Conservation (phyloP, 2,888 invertebrate genomes). For the Noctua pronuba region DNA sequence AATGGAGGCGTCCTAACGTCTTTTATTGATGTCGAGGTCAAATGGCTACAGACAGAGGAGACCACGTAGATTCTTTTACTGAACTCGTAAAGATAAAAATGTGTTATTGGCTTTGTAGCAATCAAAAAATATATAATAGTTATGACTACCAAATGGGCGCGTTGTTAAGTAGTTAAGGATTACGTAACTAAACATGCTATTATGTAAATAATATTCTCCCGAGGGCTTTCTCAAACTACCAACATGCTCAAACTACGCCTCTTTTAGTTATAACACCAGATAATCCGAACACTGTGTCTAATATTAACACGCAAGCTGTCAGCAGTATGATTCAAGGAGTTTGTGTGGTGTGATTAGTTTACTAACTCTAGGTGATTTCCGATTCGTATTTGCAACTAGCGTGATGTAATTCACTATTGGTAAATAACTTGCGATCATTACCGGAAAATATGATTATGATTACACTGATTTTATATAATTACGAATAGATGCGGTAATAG, state of each 20-base stretch:
- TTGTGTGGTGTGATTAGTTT: not conserved
- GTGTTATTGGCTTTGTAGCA: not conserved
- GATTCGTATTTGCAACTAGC: too few relatives aligned
- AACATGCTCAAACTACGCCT: not conserved
- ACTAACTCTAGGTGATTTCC: too few relatives aligned
- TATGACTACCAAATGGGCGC: not conserved
- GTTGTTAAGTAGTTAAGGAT: not conserved
- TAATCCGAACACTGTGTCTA: not conserved
- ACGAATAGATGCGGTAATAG: too few relatives aligned
- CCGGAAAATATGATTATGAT: too few relatives aligned
- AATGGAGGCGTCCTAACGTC: constrained; percentile 8
- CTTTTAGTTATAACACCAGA: not conserved
- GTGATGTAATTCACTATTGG: not conserved
- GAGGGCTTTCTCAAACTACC: not conserved
- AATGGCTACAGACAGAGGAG: constrained; percentile 1
- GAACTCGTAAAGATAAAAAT: not conserved
- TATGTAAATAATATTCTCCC: not conserved
- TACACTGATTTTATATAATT: too few relatives aligned
- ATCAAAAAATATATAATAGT: too few relatives aligned
- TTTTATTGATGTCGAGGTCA: constrained; percentile 14
- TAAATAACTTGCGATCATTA: too few relatives aligned
- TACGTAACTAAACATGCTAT: not conserved
- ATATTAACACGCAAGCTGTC: too few relatives aligned
- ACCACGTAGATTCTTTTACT: not conserved
- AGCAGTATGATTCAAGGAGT: not conserved